Evolutionary conservation across 1,140 invertebrate genomes (phyloP).

Genomic region (Anoplolepis gracilipes): DNA sequence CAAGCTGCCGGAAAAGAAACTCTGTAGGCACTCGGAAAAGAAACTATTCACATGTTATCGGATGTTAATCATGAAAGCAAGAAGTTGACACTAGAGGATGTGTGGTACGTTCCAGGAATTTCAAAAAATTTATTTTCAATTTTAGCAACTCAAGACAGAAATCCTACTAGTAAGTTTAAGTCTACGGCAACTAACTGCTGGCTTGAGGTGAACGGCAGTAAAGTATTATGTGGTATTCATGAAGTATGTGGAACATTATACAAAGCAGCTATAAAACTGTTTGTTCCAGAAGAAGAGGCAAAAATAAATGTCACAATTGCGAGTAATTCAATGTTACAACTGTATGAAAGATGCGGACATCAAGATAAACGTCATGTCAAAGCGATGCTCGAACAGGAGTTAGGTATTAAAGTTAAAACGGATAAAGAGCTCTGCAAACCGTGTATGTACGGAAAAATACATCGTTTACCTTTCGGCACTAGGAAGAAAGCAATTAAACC

Average conservation of each 20-base stretch:
- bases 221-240: background rate
- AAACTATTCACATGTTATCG: background rate
- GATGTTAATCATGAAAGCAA: background rate
- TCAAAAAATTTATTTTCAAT: background rate
- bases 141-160: background rate
- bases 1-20: background rate
- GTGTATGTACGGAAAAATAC: background rate
- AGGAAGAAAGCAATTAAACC: background rate
- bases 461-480: background rate
- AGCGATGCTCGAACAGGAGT: background rate
- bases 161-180: background rate
- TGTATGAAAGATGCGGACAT: constrained; percentile 1
- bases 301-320: background rate
- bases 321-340: background rate
- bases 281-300: background rate
- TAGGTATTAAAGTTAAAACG: background rate
- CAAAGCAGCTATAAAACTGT: background rate
- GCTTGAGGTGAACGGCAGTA: background rate
- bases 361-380: constrained; percentile 1
- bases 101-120: background rate
- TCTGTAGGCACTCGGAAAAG: background rate
- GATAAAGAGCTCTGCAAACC: background rate
- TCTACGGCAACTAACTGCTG: background rate
- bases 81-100: background rate
- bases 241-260: background rate